These are phyloP conservation scores for Monomorium pharaonis DNA, from an alignment of 1,140 invertebrate genomes.

Conservation along the genomic window DNA sequence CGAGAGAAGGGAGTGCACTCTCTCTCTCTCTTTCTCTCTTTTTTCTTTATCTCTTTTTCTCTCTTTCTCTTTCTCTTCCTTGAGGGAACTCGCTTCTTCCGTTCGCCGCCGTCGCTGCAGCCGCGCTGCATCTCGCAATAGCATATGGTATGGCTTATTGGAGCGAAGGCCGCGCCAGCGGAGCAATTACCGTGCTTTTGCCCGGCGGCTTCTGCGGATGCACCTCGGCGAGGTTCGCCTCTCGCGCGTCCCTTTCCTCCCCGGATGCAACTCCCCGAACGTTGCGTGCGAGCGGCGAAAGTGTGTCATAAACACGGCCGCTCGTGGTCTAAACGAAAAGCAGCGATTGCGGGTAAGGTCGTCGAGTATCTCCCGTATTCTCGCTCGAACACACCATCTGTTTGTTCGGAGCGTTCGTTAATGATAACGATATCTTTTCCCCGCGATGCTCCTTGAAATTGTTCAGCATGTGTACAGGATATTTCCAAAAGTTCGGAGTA, in stretches of 20 bases:
- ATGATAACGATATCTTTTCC: background rate
- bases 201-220: conserved; percentile 72
- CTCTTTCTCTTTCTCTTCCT: background rate
- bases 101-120: background rate
- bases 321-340: conserved; percentile 24
- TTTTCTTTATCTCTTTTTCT: background rate
- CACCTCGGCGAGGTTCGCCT: conserved; percentile 57
- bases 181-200: conserved; percentile 78
- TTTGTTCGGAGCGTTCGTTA: background rate
- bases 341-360: background rate
- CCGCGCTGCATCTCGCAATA: conserved; percentile 42
- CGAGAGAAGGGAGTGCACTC: conserved; percentile 24
- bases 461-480: background rate
- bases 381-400: too few relatives aligned
- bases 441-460: too few relatives aligned
- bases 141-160: conserved; percentile 78
- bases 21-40: background rate
- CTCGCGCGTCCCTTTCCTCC: conserved; percentile 24
- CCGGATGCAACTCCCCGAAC: background rate
- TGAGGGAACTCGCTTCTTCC: conserved; percentile 24
- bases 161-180: conserved; percentile 72
- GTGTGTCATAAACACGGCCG: conserved; percentile 18
- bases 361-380: background rate
- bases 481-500: background rate
- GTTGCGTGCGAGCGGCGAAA: conserved; percentile 27